Evolutionary conservation across 2,113 vertebrate genomes (phyloP).

Genomic region (Cricetomys ansorgei): DNA sequence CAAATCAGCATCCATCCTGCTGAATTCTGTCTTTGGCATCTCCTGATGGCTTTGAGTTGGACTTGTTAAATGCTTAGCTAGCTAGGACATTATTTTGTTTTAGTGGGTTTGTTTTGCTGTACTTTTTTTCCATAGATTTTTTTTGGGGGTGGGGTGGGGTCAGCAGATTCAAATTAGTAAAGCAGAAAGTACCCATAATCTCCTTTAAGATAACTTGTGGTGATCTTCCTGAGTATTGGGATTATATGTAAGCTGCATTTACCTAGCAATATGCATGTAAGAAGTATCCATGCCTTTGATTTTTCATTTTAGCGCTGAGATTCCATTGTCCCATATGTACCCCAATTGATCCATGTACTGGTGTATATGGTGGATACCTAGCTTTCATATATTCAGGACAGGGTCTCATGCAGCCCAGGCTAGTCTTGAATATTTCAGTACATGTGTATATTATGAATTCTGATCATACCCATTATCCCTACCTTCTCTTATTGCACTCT

Average conservation of each 20-base stretch:
- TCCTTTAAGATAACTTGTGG: too few relatives aligned
- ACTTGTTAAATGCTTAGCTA: background rate
- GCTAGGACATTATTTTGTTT: conserved; percentile 3
- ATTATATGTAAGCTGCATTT: background rate
- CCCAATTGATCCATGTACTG: background rate
- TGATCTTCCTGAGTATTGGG: background rate
- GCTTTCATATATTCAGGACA: background rate
- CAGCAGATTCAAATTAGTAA: background rate
- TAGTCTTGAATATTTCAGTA: background rate
- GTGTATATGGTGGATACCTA: background rate
- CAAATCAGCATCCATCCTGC: background rate
- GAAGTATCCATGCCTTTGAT: background rate
- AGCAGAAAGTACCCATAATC: background rate
- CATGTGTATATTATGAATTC: too few relatives aligned
- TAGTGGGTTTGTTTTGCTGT: background rate
- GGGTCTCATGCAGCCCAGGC: background rate
- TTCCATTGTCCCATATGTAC: background rate
- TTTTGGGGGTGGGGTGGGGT: too few relatives aligned
- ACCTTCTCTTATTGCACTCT: background rate
- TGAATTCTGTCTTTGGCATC: background rate
- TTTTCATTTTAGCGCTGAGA: background rate
- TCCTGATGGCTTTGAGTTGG: background rate
- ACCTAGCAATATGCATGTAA: background rate
- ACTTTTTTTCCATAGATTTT: background rate
- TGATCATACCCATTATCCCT: background rate